Conservation (phyloP, 2,888 invertebrate species). For the Yponomeuta sedellus region DNA sequence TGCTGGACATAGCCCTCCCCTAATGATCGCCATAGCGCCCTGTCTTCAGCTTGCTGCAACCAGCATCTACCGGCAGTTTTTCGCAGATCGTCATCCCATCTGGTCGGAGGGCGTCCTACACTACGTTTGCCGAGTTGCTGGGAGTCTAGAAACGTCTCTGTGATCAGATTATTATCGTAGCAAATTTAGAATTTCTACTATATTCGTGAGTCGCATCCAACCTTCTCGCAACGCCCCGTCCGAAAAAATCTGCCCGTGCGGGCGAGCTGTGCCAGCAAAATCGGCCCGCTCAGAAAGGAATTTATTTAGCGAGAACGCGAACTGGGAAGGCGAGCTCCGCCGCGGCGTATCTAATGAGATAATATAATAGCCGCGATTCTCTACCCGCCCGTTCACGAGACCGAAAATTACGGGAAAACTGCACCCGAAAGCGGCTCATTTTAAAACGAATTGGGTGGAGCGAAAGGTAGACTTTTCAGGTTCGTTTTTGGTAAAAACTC, state of each 20-base stretch:
- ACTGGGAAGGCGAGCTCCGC: conserved; percentile 43
- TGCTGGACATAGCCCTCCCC: too few species aligned
- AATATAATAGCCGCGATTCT: conserved; percentile 73
- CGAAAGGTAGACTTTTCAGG: conserved; percentile 31
- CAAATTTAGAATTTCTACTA: too few species aligned
- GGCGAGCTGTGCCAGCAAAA: conserved; percentile 42
- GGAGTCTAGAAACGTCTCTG: too few species aligned
- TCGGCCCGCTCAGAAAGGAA: conserved; percentile 54
- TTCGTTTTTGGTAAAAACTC: neutral
- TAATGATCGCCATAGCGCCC: too few species aligned
- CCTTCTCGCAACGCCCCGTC: neutral
- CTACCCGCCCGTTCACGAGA: conserved; percentile 50
- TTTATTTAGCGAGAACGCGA: conserved; percentile 64
- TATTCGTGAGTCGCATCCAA: neutral
- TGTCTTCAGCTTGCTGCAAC: too few species aligned
- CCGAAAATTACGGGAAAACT: conserved; percentile 69
- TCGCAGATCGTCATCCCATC: too few species aligned
- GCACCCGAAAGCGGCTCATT: conserved; percentile 45
- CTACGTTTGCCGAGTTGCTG: too few species aligned
- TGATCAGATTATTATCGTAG: too few species aligned
- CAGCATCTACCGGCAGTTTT: too few species aligned
- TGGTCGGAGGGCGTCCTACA: too few species aligned
- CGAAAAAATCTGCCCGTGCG: neutral
- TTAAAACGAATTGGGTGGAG: conserved; percentile 36
- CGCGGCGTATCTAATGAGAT: conserved; percentile 72